Evolutionary conservation across 2,888 invertebrate genomes (phyloP).

Genomic region (Cactoblastis cactorum): DNA sequence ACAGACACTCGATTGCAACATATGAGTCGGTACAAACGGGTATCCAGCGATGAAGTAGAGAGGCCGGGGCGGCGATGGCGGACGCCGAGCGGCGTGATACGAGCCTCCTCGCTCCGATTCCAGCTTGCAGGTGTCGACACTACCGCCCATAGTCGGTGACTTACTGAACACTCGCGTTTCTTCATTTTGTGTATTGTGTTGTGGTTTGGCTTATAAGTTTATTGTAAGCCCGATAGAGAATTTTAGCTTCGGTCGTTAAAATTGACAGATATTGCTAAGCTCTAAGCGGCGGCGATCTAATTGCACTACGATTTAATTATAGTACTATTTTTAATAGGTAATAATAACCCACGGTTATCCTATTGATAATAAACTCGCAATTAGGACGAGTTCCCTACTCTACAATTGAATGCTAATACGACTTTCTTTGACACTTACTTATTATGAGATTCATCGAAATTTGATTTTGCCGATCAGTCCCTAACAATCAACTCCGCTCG

Average conservation of each 20-base stretch:
- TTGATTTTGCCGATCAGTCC: slow-evolving; percentile 60
- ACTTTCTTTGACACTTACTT: slow-evolving; percentile 64
- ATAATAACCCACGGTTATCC: slow-evolving; percentile 58
- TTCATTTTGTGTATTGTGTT: slow-evolving; percentile 33
- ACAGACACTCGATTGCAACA: slow-evolving; percentile 72
- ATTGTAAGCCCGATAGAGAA: slow-evolving; percentile 25
- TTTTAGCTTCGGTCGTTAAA: slow-evolving; percentile 31
- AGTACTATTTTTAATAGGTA: slow-evolving; percentile 34
- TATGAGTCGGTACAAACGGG: slow-evolving; percentile 68
- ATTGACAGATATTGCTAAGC: slow-evolving; percentile 50
- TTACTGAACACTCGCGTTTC: slow-evolving; percentile 29
- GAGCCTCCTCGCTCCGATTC: slow-evolving; percentile 20
- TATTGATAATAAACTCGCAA: slow-evolving; percentile 46
- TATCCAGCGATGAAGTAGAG: slow-evolving; percentile 32
- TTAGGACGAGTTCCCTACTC: slow-evolving; percentile 63
- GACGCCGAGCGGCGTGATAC: slow-evolving; percentile 29
- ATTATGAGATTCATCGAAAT: slow-evolving; percentile 54
- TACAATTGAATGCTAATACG: slow-evolving; percentile 67
- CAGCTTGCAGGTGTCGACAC: slow-evolving; percentile 10
- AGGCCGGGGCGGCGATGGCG: slow-evolving; percentile 27
- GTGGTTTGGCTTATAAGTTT: slow-evolving; percentile 34
- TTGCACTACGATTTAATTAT: slow-evolving; percentile 50
- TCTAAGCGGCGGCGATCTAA: slow-evolving; percentile 61
- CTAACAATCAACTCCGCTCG: slow-evolving; percentile 54
- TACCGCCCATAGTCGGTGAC: slow-evolving; percentile 21